Conservation (phyloP, 2,888 invertebrate genomes). For the Aphodius granarius region DNA sequence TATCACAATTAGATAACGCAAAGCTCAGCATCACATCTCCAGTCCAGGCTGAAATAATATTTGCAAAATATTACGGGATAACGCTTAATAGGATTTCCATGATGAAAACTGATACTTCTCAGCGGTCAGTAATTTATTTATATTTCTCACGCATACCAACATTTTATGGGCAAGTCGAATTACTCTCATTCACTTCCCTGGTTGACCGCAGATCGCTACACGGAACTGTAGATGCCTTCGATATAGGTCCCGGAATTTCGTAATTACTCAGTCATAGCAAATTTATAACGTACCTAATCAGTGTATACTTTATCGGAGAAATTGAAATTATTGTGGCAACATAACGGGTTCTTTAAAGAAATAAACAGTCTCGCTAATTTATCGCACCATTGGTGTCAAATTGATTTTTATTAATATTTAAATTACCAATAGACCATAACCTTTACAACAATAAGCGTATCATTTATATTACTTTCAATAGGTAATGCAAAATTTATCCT, state of each 20-base stretch:
- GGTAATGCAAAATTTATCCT: not conserved
- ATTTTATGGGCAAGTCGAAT: not conserved
- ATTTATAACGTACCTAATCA: not conserved
- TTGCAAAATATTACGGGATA: slow-evolving; percentile 12
- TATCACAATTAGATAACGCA: slow-evolving; percentile 2
- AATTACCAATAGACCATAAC: not conserved
- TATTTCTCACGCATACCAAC: not conserved
- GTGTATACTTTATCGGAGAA: not conserved
- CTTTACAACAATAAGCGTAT: not conserved
- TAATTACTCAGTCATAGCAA: not conserved
- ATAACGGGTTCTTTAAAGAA: not conserved
- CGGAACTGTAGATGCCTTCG: not conserved
- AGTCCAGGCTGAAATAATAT: slow-evolving; percentile 1
- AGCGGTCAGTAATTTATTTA: not conserved
- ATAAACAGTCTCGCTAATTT: not conserved
- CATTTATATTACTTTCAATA: not conserved
- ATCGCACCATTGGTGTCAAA: not conserved
- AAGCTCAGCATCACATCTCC: not conserved
- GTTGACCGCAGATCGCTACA: not conserved
- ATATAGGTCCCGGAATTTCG: not conserved
- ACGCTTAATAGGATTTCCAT: not conserved
- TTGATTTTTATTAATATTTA: not conserved
- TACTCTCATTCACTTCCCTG: not conserved
- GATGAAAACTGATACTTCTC: not conserved
- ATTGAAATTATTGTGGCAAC: not conserved